Conservation (phyloP, 2,113 vertebrate species). For the Phyllostomus hastatus region DNA sequence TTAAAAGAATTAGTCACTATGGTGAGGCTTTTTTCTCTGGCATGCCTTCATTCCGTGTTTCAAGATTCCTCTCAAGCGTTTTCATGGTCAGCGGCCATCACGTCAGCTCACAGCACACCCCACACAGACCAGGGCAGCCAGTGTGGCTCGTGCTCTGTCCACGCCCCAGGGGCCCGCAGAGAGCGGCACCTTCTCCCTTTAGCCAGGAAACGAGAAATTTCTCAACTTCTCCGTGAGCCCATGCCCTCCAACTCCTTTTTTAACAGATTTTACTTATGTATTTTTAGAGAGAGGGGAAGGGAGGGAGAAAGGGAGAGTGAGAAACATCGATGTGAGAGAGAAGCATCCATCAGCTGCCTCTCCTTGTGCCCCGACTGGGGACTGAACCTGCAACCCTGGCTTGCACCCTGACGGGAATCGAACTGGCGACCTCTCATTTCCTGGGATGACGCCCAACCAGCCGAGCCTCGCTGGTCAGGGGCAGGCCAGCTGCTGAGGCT, state of each 20-base stretch:
- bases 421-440: no score
- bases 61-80: slow-evolving; percentile 29
- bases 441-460: no score
- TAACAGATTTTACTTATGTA: no score
- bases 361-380: no score
- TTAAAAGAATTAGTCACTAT: slow-evolving; percentile 58
- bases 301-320: no score
- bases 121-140: neutral
- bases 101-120: neutral
- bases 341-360: no score
- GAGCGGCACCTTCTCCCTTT: neutral
- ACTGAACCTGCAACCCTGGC: no score
- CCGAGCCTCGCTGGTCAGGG: no score
- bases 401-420: no score
- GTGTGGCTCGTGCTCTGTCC: neutral
- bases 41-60: neutral
- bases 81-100: slow-evolving; percentile 18
- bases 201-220: neutral
- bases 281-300: no score
- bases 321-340: no score
- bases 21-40: slow-evolving; percentile 14
- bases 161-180: fast-evolving
- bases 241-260: no score
- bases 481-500: neutral
- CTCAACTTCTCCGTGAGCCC: neutral